Conservation (phyloP, 30 jellyfish, hydroid and myxozoan species). For the Aurelia aurita complex sp. Pacific region DNA sequence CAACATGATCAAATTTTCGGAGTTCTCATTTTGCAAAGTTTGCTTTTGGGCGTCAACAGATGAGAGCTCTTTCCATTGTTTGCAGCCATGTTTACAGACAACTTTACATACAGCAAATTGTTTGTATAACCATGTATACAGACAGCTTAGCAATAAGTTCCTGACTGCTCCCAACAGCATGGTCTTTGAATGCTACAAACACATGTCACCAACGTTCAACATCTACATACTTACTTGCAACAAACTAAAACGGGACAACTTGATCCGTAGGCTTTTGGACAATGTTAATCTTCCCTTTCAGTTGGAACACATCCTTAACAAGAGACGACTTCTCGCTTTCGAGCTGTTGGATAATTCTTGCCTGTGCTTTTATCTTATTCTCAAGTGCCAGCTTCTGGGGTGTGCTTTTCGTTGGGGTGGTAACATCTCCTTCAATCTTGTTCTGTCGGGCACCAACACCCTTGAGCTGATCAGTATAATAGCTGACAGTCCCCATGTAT, state of each 20-base stretch:
- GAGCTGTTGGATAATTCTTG: conserved; percentile 41
- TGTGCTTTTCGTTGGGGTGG: conserved; percentile 20
- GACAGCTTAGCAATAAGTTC: no score
- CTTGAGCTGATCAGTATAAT: conserved; percentile 29
- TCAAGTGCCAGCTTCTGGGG: conserved; percentile 20
- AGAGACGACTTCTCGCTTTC: conserved; percentile 46
- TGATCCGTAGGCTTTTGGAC: conserved; percentile 51
- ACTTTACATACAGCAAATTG: no score
- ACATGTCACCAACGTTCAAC: no score
- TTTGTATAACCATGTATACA: no score
- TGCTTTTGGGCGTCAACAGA: no score
- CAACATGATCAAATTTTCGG: no score
- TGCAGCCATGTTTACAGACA: no score
- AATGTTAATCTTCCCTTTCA: conserved; percentile 45
- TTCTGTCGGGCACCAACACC: not conserved
- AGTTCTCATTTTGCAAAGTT: no score
- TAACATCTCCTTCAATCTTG: not conserved
- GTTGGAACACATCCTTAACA: conserved; percentile 43
- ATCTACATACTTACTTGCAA: not conserved
- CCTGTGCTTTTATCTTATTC: conserved; percentile 41
- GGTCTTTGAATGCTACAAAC: no score
- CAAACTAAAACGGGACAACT: conserved; percentile 42
- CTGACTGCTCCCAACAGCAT: no score
- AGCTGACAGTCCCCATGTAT: conserved; percentile 14
- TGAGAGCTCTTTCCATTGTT: no score